A percentile compares a stretch with the other conserved stretches of the same genome.
phyloP scores from a whole-genome alignment of 2,797 vertebrate species.

The Chaetophractus vellerosus region DNA sequence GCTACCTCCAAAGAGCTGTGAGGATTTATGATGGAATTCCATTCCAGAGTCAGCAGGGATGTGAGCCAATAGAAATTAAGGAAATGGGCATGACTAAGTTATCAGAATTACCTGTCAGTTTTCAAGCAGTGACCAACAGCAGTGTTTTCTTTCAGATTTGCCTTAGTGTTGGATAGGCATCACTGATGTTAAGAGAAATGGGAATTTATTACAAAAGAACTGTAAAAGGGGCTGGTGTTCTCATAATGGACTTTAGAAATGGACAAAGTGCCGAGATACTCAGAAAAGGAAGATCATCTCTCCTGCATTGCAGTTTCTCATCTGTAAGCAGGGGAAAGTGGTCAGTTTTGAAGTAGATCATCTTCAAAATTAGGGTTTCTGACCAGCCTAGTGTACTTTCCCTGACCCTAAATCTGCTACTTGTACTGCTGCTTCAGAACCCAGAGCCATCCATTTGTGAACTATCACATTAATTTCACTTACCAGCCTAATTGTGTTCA shows the following conservation, averaged over 20 bases:
- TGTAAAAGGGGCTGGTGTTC: background rate
- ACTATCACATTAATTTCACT: too few relatives aligned
- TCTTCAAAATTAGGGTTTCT: background rate
- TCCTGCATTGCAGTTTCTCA: background rate
- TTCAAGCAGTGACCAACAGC: background rate
- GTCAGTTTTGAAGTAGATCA: background rate
- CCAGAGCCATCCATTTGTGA: too few relatives aligned
- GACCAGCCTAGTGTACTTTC: too few relatives aligned
- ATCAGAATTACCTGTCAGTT: background rate
- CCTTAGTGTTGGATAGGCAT: background rate
- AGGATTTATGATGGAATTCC: background rate
- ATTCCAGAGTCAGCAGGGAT: background rate
- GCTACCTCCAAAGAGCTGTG: background rate
- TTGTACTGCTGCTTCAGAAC: background rate
- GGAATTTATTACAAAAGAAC: background rate
- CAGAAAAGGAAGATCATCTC: rapidly evolving
- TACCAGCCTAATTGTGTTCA: background rate
- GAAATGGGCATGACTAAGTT: background rate
- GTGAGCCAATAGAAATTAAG: background rate
- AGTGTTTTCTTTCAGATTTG: background rate
- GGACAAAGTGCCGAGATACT: background rate
- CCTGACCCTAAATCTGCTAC: background rate
- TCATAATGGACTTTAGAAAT: too few relatives aligned
- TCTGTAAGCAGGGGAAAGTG: background rate
- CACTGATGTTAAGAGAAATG: too few relatives aligned